These are phyloP conservation scores for Ondatra zibethicus DNA, from an alignment of 2,113 vertebrate species.

Conservation along the genomic window DNA sequence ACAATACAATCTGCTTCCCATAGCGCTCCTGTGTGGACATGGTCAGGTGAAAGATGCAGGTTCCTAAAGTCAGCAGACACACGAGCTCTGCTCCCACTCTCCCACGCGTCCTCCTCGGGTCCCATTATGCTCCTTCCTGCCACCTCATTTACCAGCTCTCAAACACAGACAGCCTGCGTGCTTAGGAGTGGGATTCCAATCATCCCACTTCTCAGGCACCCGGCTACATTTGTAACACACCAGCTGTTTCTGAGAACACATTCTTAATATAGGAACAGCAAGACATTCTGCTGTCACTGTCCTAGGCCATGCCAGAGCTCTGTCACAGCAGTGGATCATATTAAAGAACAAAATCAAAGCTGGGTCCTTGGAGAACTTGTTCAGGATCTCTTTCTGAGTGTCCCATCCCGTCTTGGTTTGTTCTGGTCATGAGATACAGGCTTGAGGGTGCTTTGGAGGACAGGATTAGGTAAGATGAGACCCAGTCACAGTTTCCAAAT, in stretches of 20 bases:
- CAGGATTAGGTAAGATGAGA: background rate
- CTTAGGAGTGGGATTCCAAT: constrained; percentile 71
- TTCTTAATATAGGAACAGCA: constrained; percentile 69
- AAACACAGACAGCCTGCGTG: constrained; percentile 65
- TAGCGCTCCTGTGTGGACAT: background rate
- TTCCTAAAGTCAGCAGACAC: background rate
- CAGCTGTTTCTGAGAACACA: constrained; percentile 74
- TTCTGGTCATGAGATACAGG: background rate
- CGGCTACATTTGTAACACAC: constrained; percentile 75
- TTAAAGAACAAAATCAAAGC: constrained; percentile 60
- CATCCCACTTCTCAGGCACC: constrained; percentile 67
- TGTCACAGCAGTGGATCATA: constrained; percentile 39
- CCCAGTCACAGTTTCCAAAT: background rate
- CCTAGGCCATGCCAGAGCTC: constrained; percentile 52
- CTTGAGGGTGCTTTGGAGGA: background rate
- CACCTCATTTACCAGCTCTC: constrained; percentile 63
- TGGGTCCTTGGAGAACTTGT: background rate
- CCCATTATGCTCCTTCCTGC: background rate
- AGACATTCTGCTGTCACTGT: constrained; percentile 57
- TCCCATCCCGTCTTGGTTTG: background rate
- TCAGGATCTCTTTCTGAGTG: background rate
- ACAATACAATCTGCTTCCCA: constrained; percentile 21
- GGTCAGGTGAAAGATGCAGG: background rate
- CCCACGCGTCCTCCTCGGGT: background rate
- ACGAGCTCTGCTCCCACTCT: background rate